These are phyloP conservation scores for Pomacea canaliculata DNA, from an alignment of 2,888 invertebrate genomes.

Conservation along the genomic window DNA sequence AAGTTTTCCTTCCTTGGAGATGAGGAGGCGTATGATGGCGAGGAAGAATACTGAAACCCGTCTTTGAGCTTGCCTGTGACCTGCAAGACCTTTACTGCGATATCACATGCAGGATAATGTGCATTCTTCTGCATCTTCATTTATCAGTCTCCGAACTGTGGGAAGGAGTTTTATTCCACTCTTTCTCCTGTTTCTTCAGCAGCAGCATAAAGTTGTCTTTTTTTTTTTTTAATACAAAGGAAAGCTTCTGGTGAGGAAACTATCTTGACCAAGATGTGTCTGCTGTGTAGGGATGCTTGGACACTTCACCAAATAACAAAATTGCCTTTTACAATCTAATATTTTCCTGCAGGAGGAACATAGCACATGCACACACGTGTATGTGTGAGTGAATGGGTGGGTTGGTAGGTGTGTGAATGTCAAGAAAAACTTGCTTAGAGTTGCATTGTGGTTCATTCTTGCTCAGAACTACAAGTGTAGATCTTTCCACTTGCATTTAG, in stretches of 20 bases:
- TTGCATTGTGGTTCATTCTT: too few species aligned
- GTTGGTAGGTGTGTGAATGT: too few species aligned
- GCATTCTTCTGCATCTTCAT: background rate
- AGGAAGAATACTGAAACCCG: constrained; percentile 16
- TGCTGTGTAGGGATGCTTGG: background rate
- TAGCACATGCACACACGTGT: background rate
- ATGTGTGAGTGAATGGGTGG: background rate
- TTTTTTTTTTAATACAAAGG: background rate
- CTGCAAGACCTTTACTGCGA: background rate
- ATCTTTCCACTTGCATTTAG: too few species aligned
- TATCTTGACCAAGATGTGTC: background rate
- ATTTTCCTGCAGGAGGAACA: too few species aligned
- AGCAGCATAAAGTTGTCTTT: too few species aligned
- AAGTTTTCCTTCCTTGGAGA: constrained; percentile 61
- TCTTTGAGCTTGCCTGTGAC: background rate
- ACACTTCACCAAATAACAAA: background rate
- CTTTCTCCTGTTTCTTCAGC: background rate
- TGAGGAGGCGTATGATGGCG: constrained; percentile 39
- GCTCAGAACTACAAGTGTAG: too few species aligned
- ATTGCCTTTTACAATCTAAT: too few species aligned
- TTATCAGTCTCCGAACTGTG: too few species aligned
- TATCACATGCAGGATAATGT: background rate
- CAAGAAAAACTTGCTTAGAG: too few species aligned
- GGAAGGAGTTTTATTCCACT: background rate
- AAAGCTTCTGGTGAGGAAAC: background rate